phyloP scores from a whole-genome alignment of 2,113 vertebrate genomes.

The Lepus europaeus region DNA sequence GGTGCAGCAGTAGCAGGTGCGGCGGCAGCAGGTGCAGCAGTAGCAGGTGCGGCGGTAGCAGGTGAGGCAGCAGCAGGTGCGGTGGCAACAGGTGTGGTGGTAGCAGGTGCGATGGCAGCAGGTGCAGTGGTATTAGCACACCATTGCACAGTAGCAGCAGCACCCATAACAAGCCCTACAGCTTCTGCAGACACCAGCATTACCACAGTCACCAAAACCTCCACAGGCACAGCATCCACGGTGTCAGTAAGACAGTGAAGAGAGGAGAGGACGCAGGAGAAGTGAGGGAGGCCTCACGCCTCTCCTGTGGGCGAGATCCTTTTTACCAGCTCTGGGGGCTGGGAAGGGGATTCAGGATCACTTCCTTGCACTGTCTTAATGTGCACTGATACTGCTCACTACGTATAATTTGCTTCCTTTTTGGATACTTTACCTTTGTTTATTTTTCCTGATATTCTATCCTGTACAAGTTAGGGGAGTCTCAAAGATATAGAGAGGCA shows the following conservation, averaged over 20 bases:
- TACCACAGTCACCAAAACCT: not conserved
- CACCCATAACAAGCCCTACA: not conserved
- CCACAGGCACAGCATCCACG: conserved; percentile 64
- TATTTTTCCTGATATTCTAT: not conserved
- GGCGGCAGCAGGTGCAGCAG: too few relatives aligned
- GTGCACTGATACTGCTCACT: not conserved
- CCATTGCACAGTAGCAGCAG: not conserved
- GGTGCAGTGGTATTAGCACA: conserved; percentile 29
- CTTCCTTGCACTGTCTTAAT: conserved; percentile 24
- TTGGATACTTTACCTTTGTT: not conserved
- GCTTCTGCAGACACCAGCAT: not conserved
- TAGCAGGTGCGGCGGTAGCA: too few relatives aligned
- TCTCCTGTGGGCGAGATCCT: not conserved
- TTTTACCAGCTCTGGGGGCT: not conserved
- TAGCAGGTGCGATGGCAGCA: not conserved
- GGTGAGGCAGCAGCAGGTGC: not conserved
- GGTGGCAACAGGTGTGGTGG: not conserved
- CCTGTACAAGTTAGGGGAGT: not conserved
- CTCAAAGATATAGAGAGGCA: not conserved
- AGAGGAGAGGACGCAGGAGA: not conserved
- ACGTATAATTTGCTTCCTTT: conserved; percentile 30
- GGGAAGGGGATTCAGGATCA: not conserved
- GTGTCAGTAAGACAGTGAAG: conserved; percentile 33
- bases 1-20: too few relatives aligned
- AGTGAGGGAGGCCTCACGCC: conserved; percentile 5